phyloP scores from a whole-genome alignment of 2,797 vertebrate genomes.

The Apodemus agrarius region DNA sequence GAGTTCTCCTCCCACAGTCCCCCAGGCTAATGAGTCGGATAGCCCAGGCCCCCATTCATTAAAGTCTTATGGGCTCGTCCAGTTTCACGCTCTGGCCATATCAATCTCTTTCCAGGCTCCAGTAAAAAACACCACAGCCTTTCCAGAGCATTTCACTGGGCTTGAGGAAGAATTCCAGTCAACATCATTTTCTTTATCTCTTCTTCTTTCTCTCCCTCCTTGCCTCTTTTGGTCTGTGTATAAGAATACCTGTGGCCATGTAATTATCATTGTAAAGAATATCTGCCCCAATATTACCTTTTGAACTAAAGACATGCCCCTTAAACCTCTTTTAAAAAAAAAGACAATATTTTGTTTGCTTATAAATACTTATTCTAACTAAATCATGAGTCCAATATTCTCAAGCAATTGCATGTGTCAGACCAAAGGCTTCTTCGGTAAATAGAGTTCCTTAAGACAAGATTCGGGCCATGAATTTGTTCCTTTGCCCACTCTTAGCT shows the following conservation, averaged over 20 bases:
- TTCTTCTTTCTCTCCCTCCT: background rate
- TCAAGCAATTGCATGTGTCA: background rate
- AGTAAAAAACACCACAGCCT: background rate
- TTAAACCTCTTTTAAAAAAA: background rate
- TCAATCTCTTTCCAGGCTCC: background rate
- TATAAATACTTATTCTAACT: conserved; percentile 3
- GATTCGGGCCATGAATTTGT: background rate
- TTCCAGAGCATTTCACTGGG: background rate
- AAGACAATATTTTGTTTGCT: background rate
- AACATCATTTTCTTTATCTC: background rate
- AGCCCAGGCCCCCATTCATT: background rate
- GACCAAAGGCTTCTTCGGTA: background rate
- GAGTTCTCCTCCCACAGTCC: background rate
- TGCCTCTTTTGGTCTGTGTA: background rate
- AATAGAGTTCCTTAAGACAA: background rate
- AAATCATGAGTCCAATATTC: background rate
- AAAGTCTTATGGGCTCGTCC: too few relatives aligned
- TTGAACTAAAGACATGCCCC: background rate
- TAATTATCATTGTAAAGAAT: background rate
- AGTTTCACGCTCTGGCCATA: background rate
- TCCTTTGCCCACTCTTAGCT: background rate
- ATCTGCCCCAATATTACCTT: background rate
- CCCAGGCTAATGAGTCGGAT: fast-evolving
- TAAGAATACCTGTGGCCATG: background rate
- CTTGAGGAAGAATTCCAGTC: background rate